Evolutionary conservation across 2,888 invertebrate genomes (phyloP).

Genomic region (Gastrophysa polygoni): DNA sequence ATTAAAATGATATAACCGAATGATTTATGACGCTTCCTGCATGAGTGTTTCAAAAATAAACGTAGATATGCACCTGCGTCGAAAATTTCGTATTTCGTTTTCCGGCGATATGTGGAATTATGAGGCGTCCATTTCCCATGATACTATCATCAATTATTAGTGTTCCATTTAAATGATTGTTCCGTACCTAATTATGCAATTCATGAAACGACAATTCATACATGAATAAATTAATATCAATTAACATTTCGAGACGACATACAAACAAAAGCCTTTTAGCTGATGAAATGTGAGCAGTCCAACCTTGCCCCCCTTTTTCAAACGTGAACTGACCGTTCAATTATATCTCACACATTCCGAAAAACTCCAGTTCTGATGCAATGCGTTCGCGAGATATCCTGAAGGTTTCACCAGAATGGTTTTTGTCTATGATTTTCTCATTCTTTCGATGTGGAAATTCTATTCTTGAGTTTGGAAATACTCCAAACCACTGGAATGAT

Average conservation of each 20-base stretch:
- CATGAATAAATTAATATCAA: constrained; percentile 16
- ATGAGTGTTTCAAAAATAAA: constrained; percentile 27
- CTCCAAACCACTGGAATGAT: no score
- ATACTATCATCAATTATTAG: constrained; percentile 29
- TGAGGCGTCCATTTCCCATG: constrained; percentile 21
- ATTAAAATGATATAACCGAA: constrained; percentile 23
- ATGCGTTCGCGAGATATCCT: no score
- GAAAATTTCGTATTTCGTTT: constrained; percentile 19
- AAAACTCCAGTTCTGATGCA: no score
- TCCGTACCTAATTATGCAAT: constrained; percentile 23
- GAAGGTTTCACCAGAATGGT: no score
- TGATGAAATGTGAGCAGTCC: neutral
- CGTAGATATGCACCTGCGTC: constrained; percentile 25
- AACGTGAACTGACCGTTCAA: no score
- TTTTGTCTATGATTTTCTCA: no score
- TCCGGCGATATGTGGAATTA: constrained; percentile 20
- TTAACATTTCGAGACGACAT: neutral
- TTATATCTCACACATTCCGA: no score
- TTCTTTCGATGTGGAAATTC: no score
- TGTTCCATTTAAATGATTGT: constrained; percentile 26
- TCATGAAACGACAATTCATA: constrained; percentile 22
- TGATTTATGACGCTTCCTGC: constrained; percentile 27
- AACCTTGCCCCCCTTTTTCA: neutral
- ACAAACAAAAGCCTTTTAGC: neutral
- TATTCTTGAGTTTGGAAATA: no score